Evolutionary conservation across 2,797 vertebrate genomes (phyloP), one percentile per base, ranked within the genome.

Genomic region (Toxotes lorentzi): DNA sequence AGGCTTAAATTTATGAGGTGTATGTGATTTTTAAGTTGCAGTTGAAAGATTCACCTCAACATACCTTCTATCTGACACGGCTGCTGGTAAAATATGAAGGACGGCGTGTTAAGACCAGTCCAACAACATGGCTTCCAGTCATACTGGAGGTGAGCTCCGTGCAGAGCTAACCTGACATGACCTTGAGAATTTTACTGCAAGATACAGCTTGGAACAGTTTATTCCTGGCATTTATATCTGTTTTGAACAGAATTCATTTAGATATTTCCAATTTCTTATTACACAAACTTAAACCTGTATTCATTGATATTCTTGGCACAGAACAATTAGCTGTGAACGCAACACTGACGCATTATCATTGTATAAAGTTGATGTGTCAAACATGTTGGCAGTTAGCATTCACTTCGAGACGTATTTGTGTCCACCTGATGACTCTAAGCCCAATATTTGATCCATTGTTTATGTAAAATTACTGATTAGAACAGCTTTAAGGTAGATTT

Each of bases 131-230:
- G 16, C 53, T 61, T 71, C 19, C 24, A 24, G 62, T 59, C 24
- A 57, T 24, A 23, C 23, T 51, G 38, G n/a, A 70, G 34, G 27
- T 32, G 48, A 67, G 48, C 38, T 19, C 17, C 17, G 5, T 8
- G 43, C 12, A 11, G 16, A 45, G 62, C 40, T 67, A 69, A 61
- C 60, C 76, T 67, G 73, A 71, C 35, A 7, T 51, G 66, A 79
- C 61, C 70, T 54, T 32, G 32, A 48, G 7, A 16, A 35, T 23
- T 24, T 24, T 34, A 61, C 13, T n/a, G 43, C 40, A 51, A 41
- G 16, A 41, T 14, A 17, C 27, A 70, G 21, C 12, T 34, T 23
- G 2, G 6, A 45, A 4, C 38, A 41, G 32, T 43, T 50, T 35
- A 21, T 41, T 61, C n/a, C 16, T n/a, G 30, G 8, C 24, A 3